A percentile compares a stretch with the other conserved stretches of the same genome.
Evolutionary conservation across 1,140 invertebrate genomes (phyloP).

Genomic region (Amphibalanus amphitrite): DNA sequence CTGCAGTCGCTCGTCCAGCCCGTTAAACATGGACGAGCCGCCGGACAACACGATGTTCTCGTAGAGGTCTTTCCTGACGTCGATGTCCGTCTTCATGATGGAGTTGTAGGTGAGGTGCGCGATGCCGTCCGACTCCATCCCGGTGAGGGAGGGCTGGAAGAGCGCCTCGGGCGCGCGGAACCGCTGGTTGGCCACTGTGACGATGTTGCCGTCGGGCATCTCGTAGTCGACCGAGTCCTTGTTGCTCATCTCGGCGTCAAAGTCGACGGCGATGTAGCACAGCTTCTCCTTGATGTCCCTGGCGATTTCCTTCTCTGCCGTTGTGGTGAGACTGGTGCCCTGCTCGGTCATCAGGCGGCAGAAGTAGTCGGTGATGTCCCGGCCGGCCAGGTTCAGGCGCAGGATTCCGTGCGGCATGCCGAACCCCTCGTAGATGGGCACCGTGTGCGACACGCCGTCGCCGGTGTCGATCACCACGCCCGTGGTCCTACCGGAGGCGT

Average conservation of each 20-base stretch:
- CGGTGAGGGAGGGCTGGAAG: constrained; percentile 56
- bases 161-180: constrained; percentile 69
- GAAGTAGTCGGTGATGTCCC: constrained; percentile 73
- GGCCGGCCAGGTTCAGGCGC: constrained; percentile 68
- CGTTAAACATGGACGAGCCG: constrained; percentile 43
- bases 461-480: constrained; percentile 82
- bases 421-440: constrained; percentile 85
- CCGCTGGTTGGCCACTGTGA: constrained; percentile 28
- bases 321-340: constrained; percentile 30
- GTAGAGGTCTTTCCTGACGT: constrained; percentile 56
- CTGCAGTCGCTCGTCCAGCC: constrained; percentile 38
- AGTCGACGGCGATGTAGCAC: constrained; percentile 56
- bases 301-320: constrained; percentile 76
- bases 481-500: constrained; percentile 84
- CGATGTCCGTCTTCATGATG: constrained; percentile 38
- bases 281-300: constrained; percentile 84
- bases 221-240: constrained; percentile 30
- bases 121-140: constrained; percentile 65
- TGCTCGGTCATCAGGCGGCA: constrained; percentile 82
- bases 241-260: constrained; percentile 19
- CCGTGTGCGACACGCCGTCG: constrained; percentile 87
- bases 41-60: constrained; percentile 46
- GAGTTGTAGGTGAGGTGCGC: constrained; percentile 57
- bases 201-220: constrained; percentile 30
- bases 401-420: constrained; percentile 71